These are phyloP conservation scores for Riparia riparia DNA, from an alignment of 2,113 vertebrate species.

Conservation along the genomic window DNA sequence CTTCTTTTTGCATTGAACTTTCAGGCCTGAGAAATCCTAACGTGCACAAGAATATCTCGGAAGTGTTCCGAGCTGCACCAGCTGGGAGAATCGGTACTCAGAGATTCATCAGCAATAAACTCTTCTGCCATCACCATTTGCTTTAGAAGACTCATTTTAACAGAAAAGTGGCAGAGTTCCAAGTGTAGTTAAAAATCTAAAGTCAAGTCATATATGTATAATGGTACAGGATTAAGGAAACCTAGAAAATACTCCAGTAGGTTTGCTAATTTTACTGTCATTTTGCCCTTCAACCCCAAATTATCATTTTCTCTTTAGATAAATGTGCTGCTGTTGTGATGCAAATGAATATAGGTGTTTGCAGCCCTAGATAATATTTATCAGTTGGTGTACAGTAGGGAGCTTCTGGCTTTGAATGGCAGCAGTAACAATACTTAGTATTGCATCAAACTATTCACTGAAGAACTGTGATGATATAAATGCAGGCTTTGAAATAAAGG, in stretches of 20 bases:
- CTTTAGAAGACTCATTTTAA: neutral
- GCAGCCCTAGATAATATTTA: neutral
- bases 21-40: constrained; percentile 12
- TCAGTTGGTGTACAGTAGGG: neutral
- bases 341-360: neutral
- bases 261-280: neutral
- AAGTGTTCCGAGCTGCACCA: neutral
- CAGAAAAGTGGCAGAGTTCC: neutral
- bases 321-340: neutral
- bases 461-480: neutral
- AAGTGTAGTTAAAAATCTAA: neutral
- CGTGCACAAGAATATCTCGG: constrained; percentile 1
- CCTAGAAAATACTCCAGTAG: neutral
- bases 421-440: neutral
- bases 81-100: neutral
- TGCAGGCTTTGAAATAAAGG: neutral
- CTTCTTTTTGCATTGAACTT: constrained; percentile 2
- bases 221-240: neutral
- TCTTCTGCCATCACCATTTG: neutral
- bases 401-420: neutral
- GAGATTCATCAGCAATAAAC: neutral
- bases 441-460: neutral
- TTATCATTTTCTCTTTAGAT: neutral
- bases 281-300: neutral
- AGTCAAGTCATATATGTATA: neutral